Conservation (phyloP, 2,113 vertebrate species). For the Syngnathus typhle region DNA sequence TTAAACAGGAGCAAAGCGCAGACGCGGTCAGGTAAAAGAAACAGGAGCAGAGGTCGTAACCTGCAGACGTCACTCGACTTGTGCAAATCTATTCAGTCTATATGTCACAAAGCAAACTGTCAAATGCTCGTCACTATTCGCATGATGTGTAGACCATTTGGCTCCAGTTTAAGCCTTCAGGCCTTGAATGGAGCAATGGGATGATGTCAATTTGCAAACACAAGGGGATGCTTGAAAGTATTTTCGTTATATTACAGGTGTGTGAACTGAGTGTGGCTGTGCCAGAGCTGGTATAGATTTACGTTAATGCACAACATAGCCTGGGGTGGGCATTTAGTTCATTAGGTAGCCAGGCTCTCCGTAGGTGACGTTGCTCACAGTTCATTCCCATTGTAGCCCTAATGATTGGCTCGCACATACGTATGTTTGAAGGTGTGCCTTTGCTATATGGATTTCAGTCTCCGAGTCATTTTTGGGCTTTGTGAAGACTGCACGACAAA, state of each 20-base stretch:
- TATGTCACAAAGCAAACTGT: constrained; percentile 42
- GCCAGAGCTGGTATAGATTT: constrained; percentile 53
- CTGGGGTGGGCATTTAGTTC: constrained; percentile 45
- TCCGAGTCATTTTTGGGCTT: constrained; percentile 13
- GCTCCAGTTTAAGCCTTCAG: constrained; percentile 26
- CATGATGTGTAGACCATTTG: constrained; percentile 25
- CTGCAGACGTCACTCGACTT: constrained; percentile 12
- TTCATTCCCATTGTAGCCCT: constrained; percentile 63
- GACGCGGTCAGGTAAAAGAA: constrained; percentile 38
- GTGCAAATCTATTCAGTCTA: constrained; percentile 23
- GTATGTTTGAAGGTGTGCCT: constrained; percentile 61
- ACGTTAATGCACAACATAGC: constrained; percentile 51
- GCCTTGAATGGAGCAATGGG: constrained; percentile 31
- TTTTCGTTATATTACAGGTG: constrained; percentile 53
- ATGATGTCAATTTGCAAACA: constrained; percentile 39
- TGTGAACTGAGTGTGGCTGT: constrained; percentile 29
- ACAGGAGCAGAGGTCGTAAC: constrained; percentile 29
- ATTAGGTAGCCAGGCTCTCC: constrained; percentile 51
- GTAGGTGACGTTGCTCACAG: constrained; percentile 55
- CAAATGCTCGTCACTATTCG: constrained; percentile 28
- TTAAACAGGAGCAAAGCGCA: constrained; percentile 10
- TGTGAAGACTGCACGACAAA: constrained; percentile 26
- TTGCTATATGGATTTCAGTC: constrained; percentile 22
- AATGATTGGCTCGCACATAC: constrained; percentile 54
- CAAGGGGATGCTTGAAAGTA: constrained; percentile 24